Conservation (phyloP, 1,140 invertebrate species). For the Diorhabda carinulata region DNA sequence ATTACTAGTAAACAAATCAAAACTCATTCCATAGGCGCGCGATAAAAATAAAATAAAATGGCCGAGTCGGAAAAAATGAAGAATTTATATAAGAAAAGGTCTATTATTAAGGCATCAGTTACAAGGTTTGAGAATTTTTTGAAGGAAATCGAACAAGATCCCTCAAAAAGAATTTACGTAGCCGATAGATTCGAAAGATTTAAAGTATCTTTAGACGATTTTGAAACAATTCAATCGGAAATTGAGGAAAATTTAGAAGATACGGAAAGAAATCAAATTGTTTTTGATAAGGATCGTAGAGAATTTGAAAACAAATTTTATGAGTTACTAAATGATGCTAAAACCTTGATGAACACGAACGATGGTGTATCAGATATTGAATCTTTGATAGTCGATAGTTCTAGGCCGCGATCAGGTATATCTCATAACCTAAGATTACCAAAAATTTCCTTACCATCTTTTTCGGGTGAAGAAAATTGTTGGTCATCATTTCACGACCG, state of each 20-base stretch:
- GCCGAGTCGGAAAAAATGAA: no score
- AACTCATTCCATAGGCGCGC: no score
- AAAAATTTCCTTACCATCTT: slow-evolving; percentile 36
- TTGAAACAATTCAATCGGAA: slow-evolving; percentile 11
- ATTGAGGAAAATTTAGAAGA: neutral
- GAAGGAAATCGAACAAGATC: neutral
- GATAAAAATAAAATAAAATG: no score
- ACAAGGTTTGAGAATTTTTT: slow-evolving; percentile 2
- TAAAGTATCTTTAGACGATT: neutral
- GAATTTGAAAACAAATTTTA: no score
- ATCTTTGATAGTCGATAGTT: neutral
- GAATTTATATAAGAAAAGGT: no score
- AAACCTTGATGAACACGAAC: neutral
- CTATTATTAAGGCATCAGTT: no score
- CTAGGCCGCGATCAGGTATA: no score
- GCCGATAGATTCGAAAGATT: slow-evolving; percentile 1
- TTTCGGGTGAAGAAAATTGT: slow-evolving; percentile 11
- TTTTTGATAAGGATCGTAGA: neutral
- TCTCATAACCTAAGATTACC: neutral
- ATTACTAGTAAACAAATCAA: no score
- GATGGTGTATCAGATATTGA: neutral
- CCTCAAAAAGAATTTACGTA: neutral
- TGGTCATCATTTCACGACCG: no score
- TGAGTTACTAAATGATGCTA: no score
- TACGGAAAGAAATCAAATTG: slow-evolving; percentile 8